phyloP scores from a whole-genome alignment of 1,140 invertebrate genomes.

The Protaetia brevitarsis region DNA sequence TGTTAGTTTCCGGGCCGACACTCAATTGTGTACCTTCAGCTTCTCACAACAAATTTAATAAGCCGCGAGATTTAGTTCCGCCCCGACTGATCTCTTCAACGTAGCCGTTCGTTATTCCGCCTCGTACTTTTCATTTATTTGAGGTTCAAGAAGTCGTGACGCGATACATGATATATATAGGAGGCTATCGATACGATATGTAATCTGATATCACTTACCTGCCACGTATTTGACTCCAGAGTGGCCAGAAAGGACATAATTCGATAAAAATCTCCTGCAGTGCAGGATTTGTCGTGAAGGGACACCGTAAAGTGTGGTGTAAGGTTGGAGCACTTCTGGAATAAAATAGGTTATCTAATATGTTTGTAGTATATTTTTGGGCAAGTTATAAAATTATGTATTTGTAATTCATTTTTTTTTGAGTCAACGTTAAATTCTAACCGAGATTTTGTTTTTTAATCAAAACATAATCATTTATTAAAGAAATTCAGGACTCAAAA shows the following conservation, averaged over 20 bases:
- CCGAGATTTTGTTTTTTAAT: too few species aligned
- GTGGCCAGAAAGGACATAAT: conserved; percentile 52
- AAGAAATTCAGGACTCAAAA: too few species aligned
- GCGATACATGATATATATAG: too few species aligned
- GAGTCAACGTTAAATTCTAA: too few species aligned
- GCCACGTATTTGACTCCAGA: conserved; percentile 52
- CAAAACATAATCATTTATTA: too few species aligned
- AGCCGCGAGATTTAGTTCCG: not conserved
- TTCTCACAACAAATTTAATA: conserved; percentile 17
- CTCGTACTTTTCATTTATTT: too few species aligned
- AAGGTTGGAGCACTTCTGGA: not conserved
- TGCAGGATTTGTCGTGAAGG: conserved; percentile 13
- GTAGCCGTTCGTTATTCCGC: not conserved
- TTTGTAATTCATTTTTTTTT: too few species aligned
- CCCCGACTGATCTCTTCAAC: not conserved
- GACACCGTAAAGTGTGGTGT: not conserved
- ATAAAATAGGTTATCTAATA: not conserved
- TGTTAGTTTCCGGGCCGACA: conserved; percentile 25
- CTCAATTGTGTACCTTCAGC: conserved; percentile 10
- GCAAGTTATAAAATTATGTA: too few species aligned
- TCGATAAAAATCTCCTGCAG: conserved; percentile 19
- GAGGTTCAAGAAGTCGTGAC: too few species aligned
- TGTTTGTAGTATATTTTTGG: not conserved
- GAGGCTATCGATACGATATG: too few species aligned
- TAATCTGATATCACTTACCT: conserved; percentile 47